Conservation (phyloP, 2,888 invertebrate species). For the Nineta flava region DNA sequence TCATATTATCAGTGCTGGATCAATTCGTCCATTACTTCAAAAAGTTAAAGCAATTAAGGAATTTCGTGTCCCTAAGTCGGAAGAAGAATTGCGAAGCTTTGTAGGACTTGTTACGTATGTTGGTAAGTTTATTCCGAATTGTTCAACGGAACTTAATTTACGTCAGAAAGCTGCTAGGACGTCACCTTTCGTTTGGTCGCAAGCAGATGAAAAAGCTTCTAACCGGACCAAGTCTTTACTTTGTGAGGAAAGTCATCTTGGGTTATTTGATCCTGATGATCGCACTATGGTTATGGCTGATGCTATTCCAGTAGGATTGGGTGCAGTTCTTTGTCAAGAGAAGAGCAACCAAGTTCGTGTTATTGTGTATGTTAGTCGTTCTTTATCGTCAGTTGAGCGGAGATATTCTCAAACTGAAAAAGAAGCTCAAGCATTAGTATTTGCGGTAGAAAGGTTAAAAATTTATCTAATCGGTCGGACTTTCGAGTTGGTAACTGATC, state of each 20-base stretch:
- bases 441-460: slow-evolving; percentile 21
- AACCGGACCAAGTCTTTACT: background rate
- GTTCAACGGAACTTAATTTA: background rate
- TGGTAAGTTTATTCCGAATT: background rate
- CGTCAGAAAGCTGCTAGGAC: background rate
- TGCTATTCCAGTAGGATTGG: too few relatives aligned
- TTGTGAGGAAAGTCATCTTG: background rate
- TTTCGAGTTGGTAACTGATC: slow-evolving; percentile 21
- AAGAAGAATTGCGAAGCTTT: too few relatives aligned
- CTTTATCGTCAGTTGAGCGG: background rate
- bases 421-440: slow-evolving; percentile 20
- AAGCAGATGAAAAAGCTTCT: background rate
- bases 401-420: slow-evolving; percentile 16
- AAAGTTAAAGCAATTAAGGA: too few relatives aligned
- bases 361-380: background rate
- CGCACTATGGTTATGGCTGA: too few relatives aligned
- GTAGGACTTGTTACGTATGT: too few relatives aligned
- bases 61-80: too few relatives aligned
- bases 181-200: background rate
- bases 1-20: background rate
- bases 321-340: too few relatives aligned
- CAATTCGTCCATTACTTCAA: background rate
- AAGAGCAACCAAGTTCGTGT: background rate
- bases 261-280: background rate
- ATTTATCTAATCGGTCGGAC: slow-evolving; percentile 20